Evolutionary conservation across 2,888 invertebrate genomes (phyloP), one percentile per base, ranked within the genome.

Genomic region (Sarcophaga variegata): DNA sequence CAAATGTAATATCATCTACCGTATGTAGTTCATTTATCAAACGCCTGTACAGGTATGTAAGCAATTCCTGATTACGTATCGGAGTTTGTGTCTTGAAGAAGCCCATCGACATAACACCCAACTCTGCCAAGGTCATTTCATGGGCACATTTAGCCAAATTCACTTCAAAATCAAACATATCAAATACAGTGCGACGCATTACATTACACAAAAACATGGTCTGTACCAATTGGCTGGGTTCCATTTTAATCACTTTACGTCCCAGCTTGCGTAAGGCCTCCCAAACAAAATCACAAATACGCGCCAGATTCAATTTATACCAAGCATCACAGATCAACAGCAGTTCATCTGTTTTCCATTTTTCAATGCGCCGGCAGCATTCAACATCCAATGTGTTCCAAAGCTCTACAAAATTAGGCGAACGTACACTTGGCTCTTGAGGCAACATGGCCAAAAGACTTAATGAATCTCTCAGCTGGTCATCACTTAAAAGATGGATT

Each of bases 51-150:
- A 96, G 94, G 76, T 94, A 93, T 3, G 93, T 89, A 0, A 95
- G 77, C 64, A 96, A 89, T 0, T 92, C 90, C 4, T 91, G 88
- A 91, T 94, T 95, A 86, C 95, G 94, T 72, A 97, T 94, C 20
- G 94, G 95, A 2, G 95, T 96, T 93, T 95, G 95, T 20, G 95
- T 96, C 94, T 97, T 97, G 90, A 97, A 97, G 92, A 96, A 97
- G 0, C 96, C 97, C 95, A 96, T 95, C 5, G 96, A 94, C 89
- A 96, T 94, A 17, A 97, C 94, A 14, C 95, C 96, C 83, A 97
- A 92, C 91, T 97, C 97, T 88, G 96, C 95, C 8, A 96, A 89
- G 27, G 94, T 94, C 91, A 96, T 94, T 37, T 94, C 90, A 10
- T 95, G 90, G n/a, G 96, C 93, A 79, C 93, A 92, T 4, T 94